phyloP scores from a whole-genome alignment of 2,113 vertebrate genomes.

The Nothobranchius kuhntae region DNA sequence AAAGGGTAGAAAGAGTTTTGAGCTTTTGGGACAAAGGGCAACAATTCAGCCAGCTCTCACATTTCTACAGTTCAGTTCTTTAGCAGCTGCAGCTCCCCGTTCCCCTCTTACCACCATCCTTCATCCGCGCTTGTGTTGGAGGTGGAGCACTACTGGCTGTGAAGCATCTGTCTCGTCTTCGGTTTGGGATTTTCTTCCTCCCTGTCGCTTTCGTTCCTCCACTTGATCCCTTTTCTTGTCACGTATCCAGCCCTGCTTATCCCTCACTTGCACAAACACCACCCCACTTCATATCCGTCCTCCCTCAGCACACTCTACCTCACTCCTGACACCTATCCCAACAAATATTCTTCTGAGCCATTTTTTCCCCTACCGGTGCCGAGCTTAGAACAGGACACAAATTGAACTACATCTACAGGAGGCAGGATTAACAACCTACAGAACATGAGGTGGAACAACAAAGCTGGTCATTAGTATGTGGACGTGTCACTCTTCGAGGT shows the following conservation, averaged over 20 bases:
- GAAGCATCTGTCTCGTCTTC: constrained; percentile 64
- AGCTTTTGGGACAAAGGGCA: constrained; percentile 46
- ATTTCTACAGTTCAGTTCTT: constrained; percentile 22
- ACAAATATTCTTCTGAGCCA: constrained; percentile 44
- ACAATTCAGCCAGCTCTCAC: constrained; percentile 27
- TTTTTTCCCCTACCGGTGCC: constrained; percentile 14
- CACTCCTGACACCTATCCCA: constrained; percentile 42
- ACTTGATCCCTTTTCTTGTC: constrained; percentile 70
- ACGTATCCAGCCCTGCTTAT: constrained; percentile 67
- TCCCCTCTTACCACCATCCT: constrained; percentile 28
- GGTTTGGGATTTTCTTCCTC: constrained; percentile 51
- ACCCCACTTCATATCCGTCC: constrained; percentile 38
- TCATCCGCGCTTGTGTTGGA: constrained; percentile 57
- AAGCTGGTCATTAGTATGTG: constrained; percentile 39
- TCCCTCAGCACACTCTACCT: constrained; percentile 57
- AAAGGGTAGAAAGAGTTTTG: not conserved
- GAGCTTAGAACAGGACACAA: constrained; percentile 18
- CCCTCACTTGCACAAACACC: constrained; percentile 54
- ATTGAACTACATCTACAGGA: constrained; percentile 33
- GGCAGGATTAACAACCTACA: constrained; percentile 39
- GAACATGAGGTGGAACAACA: constrained; percentile 46
- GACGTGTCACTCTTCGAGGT: not conserved
- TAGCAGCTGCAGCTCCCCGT: constrained; percentile 6
- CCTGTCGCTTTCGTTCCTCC: constrained; percentile 53
- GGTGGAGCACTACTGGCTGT: constrained; percentile 53